Evolutionary conservation across 2,797 vertebrate genomes (phyloP).

Genomic region (Nyctalus aviator): DNA sequence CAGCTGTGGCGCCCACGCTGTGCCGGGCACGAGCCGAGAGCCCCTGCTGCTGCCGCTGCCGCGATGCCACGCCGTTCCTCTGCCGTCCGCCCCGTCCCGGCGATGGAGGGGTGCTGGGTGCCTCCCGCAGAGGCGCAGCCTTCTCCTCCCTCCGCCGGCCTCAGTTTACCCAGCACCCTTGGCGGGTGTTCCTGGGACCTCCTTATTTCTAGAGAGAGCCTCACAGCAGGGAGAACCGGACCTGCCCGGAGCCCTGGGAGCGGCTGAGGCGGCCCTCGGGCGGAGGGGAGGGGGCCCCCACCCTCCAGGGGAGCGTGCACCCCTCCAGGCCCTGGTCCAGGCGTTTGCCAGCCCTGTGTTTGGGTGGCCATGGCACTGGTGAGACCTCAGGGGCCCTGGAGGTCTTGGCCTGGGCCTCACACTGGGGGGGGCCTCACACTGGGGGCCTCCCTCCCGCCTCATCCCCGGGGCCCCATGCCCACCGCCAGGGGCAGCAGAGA

Average conservation of each 20-base stretch:
- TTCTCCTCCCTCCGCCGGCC: background rate
- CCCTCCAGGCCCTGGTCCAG: accelerated
- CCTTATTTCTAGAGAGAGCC: background rate
- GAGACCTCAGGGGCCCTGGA: background rate
- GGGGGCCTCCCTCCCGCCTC: background rate
- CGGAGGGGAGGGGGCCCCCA: background rate
- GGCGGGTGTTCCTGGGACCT: background rate
- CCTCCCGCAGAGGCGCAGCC: background rate
- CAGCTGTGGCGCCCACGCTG: background rate
- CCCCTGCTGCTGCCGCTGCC: background rate
- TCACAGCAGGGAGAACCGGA: background rate
- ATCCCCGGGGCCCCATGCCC: background rate
- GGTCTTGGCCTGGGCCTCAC: background rate
- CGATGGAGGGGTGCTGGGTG: background rate
- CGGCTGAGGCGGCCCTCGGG: background rate
- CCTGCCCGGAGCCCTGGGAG: background rate
- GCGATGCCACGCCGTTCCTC: accelerated
- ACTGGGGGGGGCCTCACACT: too few relatives aligned
- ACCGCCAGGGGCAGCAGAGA: conserved; percentile 78
- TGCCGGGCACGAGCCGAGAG: background rate
- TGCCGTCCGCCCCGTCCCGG: background rate
- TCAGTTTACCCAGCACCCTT: background rate
- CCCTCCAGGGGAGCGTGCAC: background rate
- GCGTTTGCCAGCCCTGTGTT: background rate
- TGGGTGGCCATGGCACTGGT: background rate